Base-by-base conservation (phyloP, 2,113 vertebrate genomes). In the Helogale parvula region DNA sequence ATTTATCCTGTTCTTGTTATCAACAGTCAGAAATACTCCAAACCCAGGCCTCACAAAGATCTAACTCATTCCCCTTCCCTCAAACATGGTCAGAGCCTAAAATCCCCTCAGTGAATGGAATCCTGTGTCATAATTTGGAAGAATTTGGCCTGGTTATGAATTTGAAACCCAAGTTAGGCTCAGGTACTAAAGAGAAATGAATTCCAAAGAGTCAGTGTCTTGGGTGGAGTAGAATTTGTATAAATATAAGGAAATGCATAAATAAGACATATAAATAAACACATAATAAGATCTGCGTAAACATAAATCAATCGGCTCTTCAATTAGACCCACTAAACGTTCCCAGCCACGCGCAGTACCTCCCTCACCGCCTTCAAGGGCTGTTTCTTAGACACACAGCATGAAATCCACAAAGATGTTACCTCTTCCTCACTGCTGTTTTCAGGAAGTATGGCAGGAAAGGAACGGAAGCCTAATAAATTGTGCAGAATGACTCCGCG, bases 121-220 rank as follows among this genome's bases (percentile, higher is more conserved):
- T 16, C 57, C 21, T 57, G 12, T 47, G 63, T 35, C 21, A 23
- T 47, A 63, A 33, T 19, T 35, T 33, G 29, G 83, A 23, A 45
- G 72, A 89, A 14, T 63, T 19, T 60, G 57, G 38, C 54, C 29
- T 68, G 38, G 2, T 50, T 47, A 21, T 54, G 69, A 69, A 23
- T 57, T 88, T 80, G 41, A 71, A 77, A 45, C 15, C 87, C 50
- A 96, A 41, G 27, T 79, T 57, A 81, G 17, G 31, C 25, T 92
- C 25, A 82, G 54, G 14, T 54, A 82, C 66, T 60, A 60, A 54
- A 90, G 21, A 91, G 29, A 86, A 94, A 63, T 96, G 35, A 82
- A 92, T 82, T 68, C 6, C 63, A 29, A 90, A 72, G 29, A 38
- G 7, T 19, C 13, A 33, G 21, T 47, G 74, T 86, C 41, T 91